Base-by-base conservation (phyloP, 1,140 invertebrate species). In the Drosophila paulistorum region DNA sequence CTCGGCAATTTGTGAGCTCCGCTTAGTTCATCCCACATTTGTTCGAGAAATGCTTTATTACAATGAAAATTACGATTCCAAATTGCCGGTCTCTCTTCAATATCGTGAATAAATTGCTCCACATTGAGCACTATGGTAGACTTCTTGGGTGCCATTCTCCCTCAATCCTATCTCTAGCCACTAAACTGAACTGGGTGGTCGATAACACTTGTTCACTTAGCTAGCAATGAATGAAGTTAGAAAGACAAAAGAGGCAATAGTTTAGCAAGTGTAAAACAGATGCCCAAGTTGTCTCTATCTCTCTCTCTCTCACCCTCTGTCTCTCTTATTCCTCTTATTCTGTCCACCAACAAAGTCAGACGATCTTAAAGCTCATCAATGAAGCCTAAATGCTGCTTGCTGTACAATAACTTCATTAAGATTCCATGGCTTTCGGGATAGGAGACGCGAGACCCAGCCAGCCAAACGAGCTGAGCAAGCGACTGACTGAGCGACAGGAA, bases 21-120 rank as follows among this genome's bases (percentile, higher is more conserved):
- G 35, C 89, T 90, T 26, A 92, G 61, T 60, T 92, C 91, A 71
- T 91, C 90, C 91, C 91, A 92, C 81, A 91, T 91, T 68, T 91
- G 86, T 66, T 92, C 91, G 17, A 92, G 77, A 64, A 92, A 92
- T 26, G 86, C 81, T 63, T 92, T 92, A 72, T 92, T 92, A 61
- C 91, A 91, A 66, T 92, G 90, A 51, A 90, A 92, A 67, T 92
- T 92, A 57, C 91, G 90, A 77, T 92, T 91, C 91, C 91, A 92
- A 71, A 92, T 92, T 59, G 90, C 91, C 35, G 91, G 91, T 20
- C 91, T 77, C 63, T 91, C 83, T 69, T 91, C 81, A 39, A 92
- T 89, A 68, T 92, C 91, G 67, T 90, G 79, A 75, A 92, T 92
- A 60, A 92, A 91, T 68, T 92, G 89, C 67, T 92, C 91, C 51